Conservation (phyloP, 2,797 vertebrate species). For the Pseudomugil gertrudae region DNA sequence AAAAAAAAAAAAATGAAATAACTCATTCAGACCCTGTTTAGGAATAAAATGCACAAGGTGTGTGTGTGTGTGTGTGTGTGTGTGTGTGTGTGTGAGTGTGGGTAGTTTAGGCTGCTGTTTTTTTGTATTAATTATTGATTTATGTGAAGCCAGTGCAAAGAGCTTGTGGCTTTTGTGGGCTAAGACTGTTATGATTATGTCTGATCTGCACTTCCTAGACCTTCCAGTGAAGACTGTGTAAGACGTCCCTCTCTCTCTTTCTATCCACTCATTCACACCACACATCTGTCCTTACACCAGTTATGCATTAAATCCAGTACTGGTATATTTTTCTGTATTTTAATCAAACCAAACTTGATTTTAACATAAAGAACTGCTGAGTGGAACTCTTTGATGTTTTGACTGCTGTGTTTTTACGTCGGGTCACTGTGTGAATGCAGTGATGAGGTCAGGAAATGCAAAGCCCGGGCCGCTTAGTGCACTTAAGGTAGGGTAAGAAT, state of each 20-base stretch:
- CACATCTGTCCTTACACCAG: background rate
- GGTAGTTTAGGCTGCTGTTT: constrained; percentile 30
- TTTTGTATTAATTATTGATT: constrained; percentile 65
- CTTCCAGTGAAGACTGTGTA: constrained; percentile 40
- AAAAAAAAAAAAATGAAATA: constrained; percentile 54
- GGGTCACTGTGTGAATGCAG: constrained; percentile 60
- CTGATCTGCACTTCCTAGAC: constrained; percentile 53
- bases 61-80: background rate
- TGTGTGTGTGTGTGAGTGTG: background rate
- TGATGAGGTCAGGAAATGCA: constrained; percentile 59
- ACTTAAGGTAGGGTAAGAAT: constrained; percentile 56
- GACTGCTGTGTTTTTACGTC: constrained; percentile 19
- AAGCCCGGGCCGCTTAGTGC: constrained; percentile 55
- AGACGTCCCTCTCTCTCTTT: background rate
- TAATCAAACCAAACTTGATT: constrained; percentile 46
- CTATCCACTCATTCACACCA: background rate
- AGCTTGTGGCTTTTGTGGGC: constrained; percentile 36
- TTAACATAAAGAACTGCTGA: constrained; percentile 59
- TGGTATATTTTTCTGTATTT: constrained; percentile 11
- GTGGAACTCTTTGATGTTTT: constrained; percentile 61
- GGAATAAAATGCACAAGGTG: constrained; percentile 23
- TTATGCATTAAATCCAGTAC: constrained; percentile 7
- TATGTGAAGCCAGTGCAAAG: constrained; percentile 39
- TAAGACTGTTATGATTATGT: constrained; percentile 43
- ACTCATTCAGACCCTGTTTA: constrained; percentile 20